Conservation (phyloP, 2,888 invertebrate genomes). For the Apamea anceps region DNA sequence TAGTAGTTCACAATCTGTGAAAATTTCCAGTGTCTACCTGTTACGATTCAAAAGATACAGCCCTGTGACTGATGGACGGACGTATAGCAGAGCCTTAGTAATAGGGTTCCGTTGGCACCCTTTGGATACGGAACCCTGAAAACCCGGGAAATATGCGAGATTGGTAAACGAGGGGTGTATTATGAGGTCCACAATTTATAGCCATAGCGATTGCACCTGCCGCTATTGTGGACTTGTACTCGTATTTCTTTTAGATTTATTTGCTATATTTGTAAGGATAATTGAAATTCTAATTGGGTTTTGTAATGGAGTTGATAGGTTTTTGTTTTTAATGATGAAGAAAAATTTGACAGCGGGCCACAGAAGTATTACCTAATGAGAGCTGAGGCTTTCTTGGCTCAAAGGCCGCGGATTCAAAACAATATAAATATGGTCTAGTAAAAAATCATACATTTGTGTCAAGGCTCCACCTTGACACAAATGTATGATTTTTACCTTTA, state of each 20-base stretch:
- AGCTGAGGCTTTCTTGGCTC: not conserved
- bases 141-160: conserved; percentile 62
- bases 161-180: conserved; percentile 68
- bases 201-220: conserved; percentile 66
- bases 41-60: not conserved
- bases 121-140: not conserved
- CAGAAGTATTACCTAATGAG: not conserved
- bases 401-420: not conserved
- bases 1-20: not conserved
- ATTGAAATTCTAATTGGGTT: conserved; percentile 52
- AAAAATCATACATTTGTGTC: not conserved
- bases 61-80: not conserved
- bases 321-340: conserved; percentile 26
- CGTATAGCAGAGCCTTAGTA: not conserved
- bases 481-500: too few species aligned
- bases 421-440: not conserved
- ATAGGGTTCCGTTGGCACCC: too few species aligned
- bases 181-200: conserved; percentile 68
- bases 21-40: not conserved
- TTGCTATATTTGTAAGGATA: conserved; percentile 55
- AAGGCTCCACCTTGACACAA: too few species aligned
- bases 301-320: not conserved
- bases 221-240: conserved; percentile 45
- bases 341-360: not conserved
- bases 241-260: conserved; percentile 58